Base-by-base conservation (phyloP, 2,113 vertebrate genomes). In the Alligator sinensis region DNA sequence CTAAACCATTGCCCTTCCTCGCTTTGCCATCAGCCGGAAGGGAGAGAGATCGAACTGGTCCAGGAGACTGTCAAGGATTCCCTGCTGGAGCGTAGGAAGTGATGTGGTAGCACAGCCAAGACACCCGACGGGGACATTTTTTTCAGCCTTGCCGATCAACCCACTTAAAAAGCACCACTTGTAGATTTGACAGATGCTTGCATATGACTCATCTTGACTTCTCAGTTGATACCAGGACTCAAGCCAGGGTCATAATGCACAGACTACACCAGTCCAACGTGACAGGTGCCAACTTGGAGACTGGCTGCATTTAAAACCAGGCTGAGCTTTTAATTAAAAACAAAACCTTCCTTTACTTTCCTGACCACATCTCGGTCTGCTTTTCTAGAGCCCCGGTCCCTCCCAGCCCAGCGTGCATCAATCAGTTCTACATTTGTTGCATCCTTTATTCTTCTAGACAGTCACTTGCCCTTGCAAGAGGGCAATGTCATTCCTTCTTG, bases 11-110 rank as follows among this genome's bases (percentile, higher is more conserved):
- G 82, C 91, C 93, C 77, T 96, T 94, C 93, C 93, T 91, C 95
- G 90, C 80, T 30, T 93, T 96, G 87, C 86, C 80, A 88, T 61
- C 77, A 90, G 38, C 70, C 84, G 38, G 72, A 96, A 92, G 72
- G 91, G 3, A 30, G 80, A 92, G 92, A 94, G 61, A 93, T 47
- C 75, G 70, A 96, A 86, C 84, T 80, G 94, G 94, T 89, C 91
- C 93, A 93, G 87, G 85, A 94, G 91, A 81, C 82, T 87, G 80
- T 87, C 92, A 96, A 87, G 87, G 89, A 93, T 96, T 94, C 92
- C 90, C 87, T 64, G 77, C 79, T 6, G 9, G 79, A 12, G 9
- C 30, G 95, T 92, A 91, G 93, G 94, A 95, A 94, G 96, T 79
- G 91, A 7, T 7, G 77, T 13, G 64, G 84, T 86, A 95, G 89